Base-by-base conservation (phyloP, 2,113 vertebrate species). In the Apodemus sylvaticus region DNA sequence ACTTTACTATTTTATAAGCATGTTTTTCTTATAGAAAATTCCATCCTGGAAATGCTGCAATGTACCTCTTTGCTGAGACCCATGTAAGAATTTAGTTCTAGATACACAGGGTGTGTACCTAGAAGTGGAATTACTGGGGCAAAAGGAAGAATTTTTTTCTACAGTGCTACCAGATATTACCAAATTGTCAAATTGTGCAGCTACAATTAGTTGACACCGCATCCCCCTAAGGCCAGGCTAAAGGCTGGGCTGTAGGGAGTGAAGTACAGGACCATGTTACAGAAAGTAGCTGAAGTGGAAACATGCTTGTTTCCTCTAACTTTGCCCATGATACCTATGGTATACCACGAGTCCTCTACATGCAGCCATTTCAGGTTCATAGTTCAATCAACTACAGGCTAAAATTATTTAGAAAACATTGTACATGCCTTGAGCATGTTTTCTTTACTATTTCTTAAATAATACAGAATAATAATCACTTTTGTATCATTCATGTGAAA, bases 131-230 rank as follows among this genome's bases (percentile, higher is more conserved):
- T 45, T 36, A 5, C 34, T 73, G 2, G 74, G 13, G 73, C 45
- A 92, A 4, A 74, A 82, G 29, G 48, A 51, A 83, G n/a, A 8
- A 34, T 83, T 96, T 71, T 82, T 96, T 71, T 51, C 36, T 93
- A 91, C 29, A 55, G 29, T 81, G 62, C 92, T 66, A 78, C 39
- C 77, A 58, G 34, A 77, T 96, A 58, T 90, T 90, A 51, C 29
- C 53, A 82, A 91, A 76, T 88, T 91, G 53, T 77, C 92, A 85
- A 90, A 81, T 14, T 64, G 48, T 66, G 7, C 22, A 77, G 31
- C 82, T 92, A 70, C 93, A 95, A 76, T 79, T 48, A 86, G n/a
- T 64, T 60, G 73, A 60, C 19, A 34, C 4, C 64, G 17, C 26
- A 89, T 93, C 53, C 17, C 24, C 11, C 6, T 53, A 82, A 86